Evolutionary conservation across 2,797 vertebrate species (phyloP).

Genomic region (Mormyrops boulengeri): DNA sequence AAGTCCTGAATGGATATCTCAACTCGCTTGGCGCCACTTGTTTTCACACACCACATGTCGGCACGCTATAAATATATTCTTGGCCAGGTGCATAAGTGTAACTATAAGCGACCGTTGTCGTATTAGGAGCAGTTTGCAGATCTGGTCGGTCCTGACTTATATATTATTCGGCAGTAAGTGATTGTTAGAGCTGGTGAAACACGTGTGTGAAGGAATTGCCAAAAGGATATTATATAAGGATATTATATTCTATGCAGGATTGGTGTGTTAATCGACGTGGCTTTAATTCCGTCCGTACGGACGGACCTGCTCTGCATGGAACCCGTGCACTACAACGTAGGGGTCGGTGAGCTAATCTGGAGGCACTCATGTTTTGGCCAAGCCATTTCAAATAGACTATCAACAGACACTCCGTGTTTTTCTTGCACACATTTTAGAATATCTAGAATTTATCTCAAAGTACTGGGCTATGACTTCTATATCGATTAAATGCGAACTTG

Average conservation of each 20-base stretch:
- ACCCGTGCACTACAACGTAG: neutral
- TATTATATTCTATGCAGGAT: neutral
- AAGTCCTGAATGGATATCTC: neutral
- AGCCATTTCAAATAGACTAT: neutral
- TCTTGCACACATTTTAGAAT: neutral
- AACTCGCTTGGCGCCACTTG: slow-evolving; percentile 4
- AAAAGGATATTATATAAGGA: neutral
- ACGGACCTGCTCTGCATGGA: neutral
- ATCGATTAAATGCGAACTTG: neutral
- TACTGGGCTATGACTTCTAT: neutral
- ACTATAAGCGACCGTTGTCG: neutral
- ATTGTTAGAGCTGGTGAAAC: neutral
- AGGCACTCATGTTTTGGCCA: neutral
- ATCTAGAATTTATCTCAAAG: neutral
- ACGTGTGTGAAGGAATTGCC: neutral
- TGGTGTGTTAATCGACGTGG: neutral
- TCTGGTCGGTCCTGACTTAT: neutral
- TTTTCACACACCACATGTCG: neutral
- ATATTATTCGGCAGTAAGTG: neutral
- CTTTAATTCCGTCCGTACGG: neutral
- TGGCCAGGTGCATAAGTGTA: neutral
- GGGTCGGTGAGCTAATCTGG: neutral
- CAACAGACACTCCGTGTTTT: neutral
- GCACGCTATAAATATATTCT: slow-evolving; percentile 1
- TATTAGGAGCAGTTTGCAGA: neutral